These are phyloP conservation scores for Notocelia uddmanniana DNA, from an alignment of 2,888 invertebrate genomes.

Conservation along the genomic window DNA sequence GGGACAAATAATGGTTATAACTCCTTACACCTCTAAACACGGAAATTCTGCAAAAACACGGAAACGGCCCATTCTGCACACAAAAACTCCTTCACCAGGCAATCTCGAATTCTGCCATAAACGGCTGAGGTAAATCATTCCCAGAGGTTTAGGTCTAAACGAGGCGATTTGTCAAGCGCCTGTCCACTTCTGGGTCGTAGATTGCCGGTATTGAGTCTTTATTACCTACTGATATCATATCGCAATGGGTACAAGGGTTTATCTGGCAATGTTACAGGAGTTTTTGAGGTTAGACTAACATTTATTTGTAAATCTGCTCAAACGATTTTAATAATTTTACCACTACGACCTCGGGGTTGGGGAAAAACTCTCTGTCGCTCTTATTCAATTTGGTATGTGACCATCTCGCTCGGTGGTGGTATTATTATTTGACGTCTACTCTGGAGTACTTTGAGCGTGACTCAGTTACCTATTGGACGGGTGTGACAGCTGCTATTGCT, in stretches of 20 bases:
- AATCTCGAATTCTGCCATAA: neutral
- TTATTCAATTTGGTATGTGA: too few species aligned
- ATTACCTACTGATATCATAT: neutral
- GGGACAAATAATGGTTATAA: neutral
- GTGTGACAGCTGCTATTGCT: too few species aligned
- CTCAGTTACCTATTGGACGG: too few species aligned
- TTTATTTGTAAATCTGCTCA: too few species aligned
- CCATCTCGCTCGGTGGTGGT: too few species aligned
- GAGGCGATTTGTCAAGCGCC: conserved; percentile 24
- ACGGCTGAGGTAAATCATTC: conserved; percentile 28
- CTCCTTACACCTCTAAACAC: neutral
- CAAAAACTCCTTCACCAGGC: neutral
- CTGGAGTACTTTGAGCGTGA: too few species aligned
- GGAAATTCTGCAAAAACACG: neutral
- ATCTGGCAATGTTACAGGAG: neutral
- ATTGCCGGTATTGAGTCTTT: neutral
- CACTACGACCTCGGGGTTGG: too few species aligned
- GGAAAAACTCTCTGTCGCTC: too few species aligned
- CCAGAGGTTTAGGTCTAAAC: conserved; percentile 1
- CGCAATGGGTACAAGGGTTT: neutral
- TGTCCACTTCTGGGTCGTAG: neutral
- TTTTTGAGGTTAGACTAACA: neutral
- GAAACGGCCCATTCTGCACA: conserved; percentile 9
- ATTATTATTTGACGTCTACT: too few species aligned
- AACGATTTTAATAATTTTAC: too few species aligned